Conservation (phyloP, 2,113 vertebrate species). For the Balaeniceps rex region DNA sequence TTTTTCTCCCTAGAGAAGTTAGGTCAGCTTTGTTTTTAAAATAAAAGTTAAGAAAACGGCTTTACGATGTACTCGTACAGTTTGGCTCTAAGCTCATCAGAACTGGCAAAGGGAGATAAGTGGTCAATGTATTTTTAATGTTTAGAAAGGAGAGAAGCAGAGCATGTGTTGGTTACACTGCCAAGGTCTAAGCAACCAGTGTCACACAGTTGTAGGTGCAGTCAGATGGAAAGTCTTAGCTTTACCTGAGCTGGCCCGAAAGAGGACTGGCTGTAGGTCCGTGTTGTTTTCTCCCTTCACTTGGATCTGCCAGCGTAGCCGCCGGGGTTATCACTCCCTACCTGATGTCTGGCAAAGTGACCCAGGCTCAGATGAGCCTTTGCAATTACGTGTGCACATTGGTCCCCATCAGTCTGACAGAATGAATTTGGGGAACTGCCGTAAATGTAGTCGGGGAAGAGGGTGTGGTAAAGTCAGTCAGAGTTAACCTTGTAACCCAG, state of each 20-base stretch:
- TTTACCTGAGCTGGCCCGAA: background rate
- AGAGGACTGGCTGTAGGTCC: background rate
- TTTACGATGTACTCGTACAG: background rate
- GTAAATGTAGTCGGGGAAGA: background rate
- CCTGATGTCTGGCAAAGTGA: background rate
- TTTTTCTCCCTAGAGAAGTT: background rate
- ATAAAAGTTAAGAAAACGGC: background rate
- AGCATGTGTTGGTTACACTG: background rate
- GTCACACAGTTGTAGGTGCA: background rate
- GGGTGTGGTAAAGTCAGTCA: background rate
- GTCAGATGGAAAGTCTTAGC: background rate
- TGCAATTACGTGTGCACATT: rapidly evolving
- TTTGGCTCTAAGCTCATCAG: background rate
- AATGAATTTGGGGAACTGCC: background rate
- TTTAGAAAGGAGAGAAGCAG: background rate
- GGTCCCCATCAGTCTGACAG: background rate
- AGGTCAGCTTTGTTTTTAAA: background rate
- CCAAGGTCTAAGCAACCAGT: background rate
- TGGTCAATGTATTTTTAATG: background rate
- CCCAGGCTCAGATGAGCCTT: background rate
- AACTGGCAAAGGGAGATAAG: background rate
- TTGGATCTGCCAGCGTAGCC: background rate
- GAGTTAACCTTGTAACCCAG: background rate
- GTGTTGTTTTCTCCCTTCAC: background rate
- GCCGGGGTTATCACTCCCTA: background rate